These are phyloP conservation scores for Hirtodrosophila histrioides DNA, from an alignment of 2,888 invertebrate genomes.

Conservation along the genomic window DNA sequence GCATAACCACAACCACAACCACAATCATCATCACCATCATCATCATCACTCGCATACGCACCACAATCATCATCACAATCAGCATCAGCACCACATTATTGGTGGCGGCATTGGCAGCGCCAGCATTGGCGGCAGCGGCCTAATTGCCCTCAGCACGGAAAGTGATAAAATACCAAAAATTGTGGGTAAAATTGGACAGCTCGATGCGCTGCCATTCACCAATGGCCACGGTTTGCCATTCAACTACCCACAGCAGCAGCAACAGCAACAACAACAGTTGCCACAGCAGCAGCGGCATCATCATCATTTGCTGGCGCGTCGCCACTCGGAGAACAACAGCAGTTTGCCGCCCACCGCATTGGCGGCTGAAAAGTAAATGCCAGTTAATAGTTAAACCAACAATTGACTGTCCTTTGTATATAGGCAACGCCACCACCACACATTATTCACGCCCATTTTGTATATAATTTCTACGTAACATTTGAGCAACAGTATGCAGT, in stretches of 20 bases:
- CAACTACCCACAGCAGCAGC: slow-evolving; percentile 36
- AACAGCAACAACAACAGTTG: slow-evolving; percentile 28
- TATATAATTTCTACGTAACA: slow-evolving; percentile 53
- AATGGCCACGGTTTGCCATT: slow-evolving; percentile 63
- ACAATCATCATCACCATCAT: slow-evolving; percentile 30
- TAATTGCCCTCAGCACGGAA: slow-evolving; percentile 68
- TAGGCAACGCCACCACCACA: slow-evolving; percentile 26
- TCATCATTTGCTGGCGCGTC: slow-evolving; percentile 70
- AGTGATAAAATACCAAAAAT: slow-evolving; percentile 85
- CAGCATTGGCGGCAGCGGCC: slow-evolving; percentile 67
- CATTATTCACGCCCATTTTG: slow-evolving; percentile 48
- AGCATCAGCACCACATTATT: slow-evolving; percentile 44
- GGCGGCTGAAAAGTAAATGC: slow-evolving; percentile 57
- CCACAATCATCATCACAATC: slow-evolving; percentile 40
- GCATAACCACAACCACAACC: slow-evolving; percentile 30
- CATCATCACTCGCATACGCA: slow-evolving; percentile 39
- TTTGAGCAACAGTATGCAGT: slow-evolving; percentile 63
- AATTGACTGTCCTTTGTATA: slow-evolving; percentile 54
- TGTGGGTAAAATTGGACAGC: slow-evolving; percentile 83
- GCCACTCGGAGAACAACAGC: slow-evolving; percentile 79
- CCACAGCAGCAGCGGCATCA: slow-evolving; percentile 11
- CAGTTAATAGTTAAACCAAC: slow-evolving; percentile 18
- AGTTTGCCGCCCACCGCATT: slow-evolving; percentile 52
- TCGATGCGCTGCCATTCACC: slow-evolving; percentile 72
- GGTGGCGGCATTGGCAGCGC: slow-evolving; percentile 67